Conservation (phyloP, 2,888 invertebrate genomes). For the Crioceris asparagi region DNA sequence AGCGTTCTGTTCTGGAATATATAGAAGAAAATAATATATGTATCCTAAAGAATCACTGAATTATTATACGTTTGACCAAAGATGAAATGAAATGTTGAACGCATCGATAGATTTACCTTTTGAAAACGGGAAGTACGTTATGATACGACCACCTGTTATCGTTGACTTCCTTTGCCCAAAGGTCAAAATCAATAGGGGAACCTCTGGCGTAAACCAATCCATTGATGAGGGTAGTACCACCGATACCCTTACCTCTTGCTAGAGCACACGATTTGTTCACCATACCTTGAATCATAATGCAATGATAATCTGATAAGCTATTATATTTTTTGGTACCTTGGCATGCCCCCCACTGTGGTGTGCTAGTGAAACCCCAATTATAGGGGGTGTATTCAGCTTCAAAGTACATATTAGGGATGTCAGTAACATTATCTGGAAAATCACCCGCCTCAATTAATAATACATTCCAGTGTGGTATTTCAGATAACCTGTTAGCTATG, state of each 20-base stretch:
- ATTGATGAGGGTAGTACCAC: slow-evolving; percentile 41
- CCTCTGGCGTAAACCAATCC: slow-evolving; percentile 42
- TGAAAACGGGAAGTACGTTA: slow-evolving; percentile 43
- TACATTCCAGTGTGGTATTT: slow-evolving; percentile 47
- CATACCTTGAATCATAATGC: too few species aligned
- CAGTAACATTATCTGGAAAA: background rate
- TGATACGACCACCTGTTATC: slow-evolving; percentile 43
- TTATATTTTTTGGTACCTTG: too few species aligned
- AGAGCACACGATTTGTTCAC: too few species aligned
- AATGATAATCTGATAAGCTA: too few species aligned
- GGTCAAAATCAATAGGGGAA: slow-evolving; percentile 37
- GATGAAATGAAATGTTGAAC: too few species aligned
- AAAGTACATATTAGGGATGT: slow-evolving; percentile 37
- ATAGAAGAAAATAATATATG: too few species aligned
- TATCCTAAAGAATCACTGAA: too few species aligned
- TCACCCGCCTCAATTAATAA: slow-evolving; percentile 53
- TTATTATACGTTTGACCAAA: too few species aligned
- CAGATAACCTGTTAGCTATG: slow-evolving; percentile 55
- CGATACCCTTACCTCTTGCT: slow-evolving; percentile 42
- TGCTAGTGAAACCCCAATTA: slow-evolving; percentile 62
- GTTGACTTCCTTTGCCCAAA: slow-evolving; percentile 34
- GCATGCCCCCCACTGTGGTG: slow-evolving; percentile 52
- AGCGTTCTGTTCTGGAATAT: background rate
- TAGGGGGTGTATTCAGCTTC: slow-evolving; percentile 51
- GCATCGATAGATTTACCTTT: too few species aligned